A percentile compares a stretch with the other conserved stretches of the same genome.
These are phyloP conservation scores for Onchidella celtica DNA, from an alignment of 2,888 invertebrate genomes.

Conservation along the genomic window DNA sequence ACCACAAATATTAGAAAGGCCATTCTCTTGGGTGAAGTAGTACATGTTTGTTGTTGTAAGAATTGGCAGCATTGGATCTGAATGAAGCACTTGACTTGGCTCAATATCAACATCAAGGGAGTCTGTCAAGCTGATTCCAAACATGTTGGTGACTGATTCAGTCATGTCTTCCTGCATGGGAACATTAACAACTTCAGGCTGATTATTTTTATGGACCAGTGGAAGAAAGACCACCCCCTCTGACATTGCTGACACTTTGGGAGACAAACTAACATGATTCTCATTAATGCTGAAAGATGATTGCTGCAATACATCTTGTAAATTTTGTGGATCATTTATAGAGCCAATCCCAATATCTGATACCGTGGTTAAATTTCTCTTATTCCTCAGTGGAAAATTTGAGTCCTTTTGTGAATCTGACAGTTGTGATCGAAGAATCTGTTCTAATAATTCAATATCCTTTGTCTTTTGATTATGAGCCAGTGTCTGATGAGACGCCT, in stretches of 20 bases:
- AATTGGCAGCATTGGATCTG: background rate
- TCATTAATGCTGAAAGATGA: too few species aligned
- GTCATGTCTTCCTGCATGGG: background rate
- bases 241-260: background rate
- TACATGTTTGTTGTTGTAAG: background rate
- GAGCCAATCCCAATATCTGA: background rate
- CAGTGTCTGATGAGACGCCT: background rate
- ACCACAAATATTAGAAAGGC: too few species aligned
- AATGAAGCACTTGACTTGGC: background rate
- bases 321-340: background rate
- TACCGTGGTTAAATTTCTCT: background rate
- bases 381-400: background rate
- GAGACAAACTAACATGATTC: background rate
- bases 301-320: background rate
- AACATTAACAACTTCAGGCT: background rate
- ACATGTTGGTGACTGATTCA: background rate
- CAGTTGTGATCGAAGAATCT: constrained; percentile 2
- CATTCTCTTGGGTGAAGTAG: background rate
- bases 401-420: background rate
- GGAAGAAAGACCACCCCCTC: too few species aligned
- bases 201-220: background rate
- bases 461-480: background rate
- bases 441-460: background rate
- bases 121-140: background rate
- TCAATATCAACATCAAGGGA: background rate